These are phyloP conservation scores for Stigmatopora argus DNA, from an alignment of 2,113 vertebrate genomes.

Conservation along the genomic window DNA sequence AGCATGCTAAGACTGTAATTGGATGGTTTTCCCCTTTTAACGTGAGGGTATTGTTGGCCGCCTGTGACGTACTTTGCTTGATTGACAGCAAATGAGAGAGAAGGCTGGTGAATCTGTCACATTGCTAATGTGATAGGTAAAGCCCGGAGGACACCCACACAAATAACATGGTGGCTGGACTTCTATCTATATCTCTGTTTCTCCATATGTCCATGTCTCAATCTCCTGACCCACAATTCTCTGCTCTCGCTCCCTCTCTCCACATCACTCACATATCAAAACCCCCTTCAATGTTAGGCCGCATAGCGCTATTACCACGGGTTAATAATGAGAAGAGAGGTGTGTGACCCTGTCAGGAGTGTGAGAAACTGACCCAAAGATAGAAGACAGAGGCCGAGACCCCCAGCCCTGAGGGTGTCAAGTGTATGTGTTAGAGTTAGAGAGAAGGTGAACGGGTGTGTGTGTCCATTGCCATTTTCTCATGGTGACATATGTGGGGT, in stretches of 20 bases:
- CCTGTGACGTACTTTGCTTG: slow-evolving; percentile 46
- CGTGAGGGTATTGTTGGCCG: slow-evolving; percentile 45
- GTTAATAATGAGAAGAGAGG: slow-evolving; percentile 67
- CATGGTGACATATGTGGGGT: slow-evolving; percentile 55
- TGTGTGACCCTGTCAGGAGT: slow-evolving; percentile 69
- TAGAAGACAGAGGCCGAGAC: slow-evolving; percentile 61
- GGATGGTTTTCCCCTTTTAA: slow-evolving; percentile 42
- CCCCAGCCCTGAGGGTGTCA: slow-evolving; percentile 51
- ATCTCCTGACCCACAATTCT: slow-evolving; percentile 20
- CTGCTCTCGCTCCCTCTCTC: slow-evolving; percentile 6
- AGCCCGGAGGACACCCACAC: slow-evolving; percentile 53
- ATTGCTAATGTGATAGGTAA: slow-evolving; percentile 63
- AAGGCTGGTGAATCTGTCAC: slow-evolving; percentile 54
- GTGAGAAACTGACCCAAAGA: slow-evolving; percentile 67
- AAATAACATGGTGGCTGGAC: slow-evolving; percentile 31
- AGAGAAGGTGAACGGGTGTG: slow-evolving; percentile 1
- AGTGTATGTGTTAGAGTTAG: slow-evolving; percentile 25
- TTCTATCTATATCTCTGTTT: slow-evolving; percentile 29
- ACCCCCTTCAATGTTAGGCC: slow-evolving; percentile 36
- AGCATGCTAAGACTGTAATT: slow-evolving; percentile 43
- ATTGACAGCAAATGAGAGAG: slow-evolving; percentile 63
- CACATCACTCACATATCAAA: slow-evolving; percentile 31
- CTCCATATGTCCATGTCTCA: slow-evolving; percentile 22
- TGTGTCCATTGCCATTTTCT: slow-evolving; percentile 46
- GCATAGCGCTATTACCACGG: slow-evolving; percentile 46